Percentiles rank a stretch among this genome's conserved stretches.
phyloP scores from a whole-genome alignment of 2,797 vertebrate species.

The Pogonophryne albipinna region DNA sequence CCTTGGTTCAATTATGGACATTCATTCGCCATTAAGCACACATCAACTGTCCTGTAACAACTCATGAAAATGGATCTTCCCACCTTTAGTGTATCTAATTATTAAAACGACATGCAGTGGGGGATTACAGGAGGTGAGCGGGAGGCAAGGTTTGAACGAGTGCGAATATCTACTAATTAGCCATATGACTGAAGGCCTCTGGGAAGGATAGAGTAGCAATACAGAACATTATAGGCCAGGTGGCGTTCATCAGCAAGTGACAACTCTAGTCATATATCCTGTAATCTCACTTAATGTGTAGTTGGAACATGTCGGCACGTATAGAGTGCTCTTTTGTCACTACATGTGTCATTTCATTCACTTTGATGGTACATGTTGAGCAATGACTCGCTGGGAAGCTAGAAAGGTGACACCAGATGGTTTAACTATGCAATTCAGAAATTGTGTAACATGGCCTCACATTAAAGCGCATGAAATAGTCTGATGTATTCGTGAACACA shows the following conservation, averaged over 20 bases:
- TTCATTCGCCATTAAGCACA: slow-evolving; percentile 22
- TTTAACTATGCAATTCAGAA: not conserved
- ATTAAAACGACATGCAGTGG: slow-evolving; percentile 36
- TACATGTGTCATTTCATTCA: not conserved
- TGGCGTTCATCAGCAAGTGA: not conserved
- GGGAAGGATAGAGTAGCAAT: slow-evolving; percentile 10
- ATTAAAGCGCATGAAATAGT: not conserved
- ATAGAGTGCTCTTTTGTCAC: not conserved
- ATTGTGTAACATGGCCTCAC: not conserved
- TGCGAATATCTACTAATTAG: slow-evolving; percentile 59
- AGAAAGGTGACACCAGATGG: not conserved
- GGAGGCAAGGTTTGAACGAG: slow-evolving; percentile 20
- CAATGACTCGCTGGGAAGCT: not conserved
- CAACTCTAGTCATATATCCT: not conserved
- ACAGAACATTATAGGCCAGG: slow-evolving; percentile 9
- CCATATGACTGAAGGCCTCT: slow-evolving; percentile 44
- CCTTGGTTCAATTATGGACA: slow-evolving; percentile 17
- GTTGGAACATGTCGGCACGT: not conserved
- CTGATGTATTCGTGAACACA: not conserved
- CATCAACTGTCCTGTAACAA: slow-evolving; percentile 9
- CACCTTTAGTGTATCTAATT: slow-evolving; percentile 45
- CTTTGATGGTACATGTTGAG: slow-evolving; percentile 1
- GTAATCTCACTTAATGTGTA: slow-evolving; percentile 26
- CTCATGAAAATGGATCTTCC: slow-evolving; percentile 7
- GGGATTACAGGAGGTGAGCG: slow-evolving; percentile 41